Conservation (phyloP, 1,140 invertebrate species). For the Drosophila orosa region DNA sequence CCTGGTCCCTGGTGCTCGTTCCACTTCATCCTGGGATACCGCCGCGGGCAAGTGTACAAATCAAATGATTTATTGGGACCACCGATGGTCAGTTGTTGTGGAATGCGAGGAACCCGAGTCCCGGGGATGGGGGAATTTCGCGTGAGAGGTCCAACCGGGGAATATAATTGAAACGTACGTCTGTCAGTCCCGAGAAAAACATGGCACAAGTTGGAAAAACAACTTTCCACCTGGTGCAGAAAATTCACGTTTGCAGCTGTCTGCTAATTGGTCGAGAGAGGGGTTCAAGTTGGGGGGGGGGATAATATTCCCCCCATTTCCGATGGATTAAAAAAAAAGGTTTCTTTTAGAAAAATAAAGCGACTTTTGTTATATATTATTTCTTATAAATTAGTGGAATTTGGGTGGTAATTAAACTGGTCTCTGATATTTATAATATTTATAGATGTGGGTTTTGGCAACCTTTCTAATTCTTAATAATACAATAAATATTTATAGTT, state of each 20-base stretch:
- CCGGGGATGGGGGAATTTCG: slow-evolving; percentile 20
- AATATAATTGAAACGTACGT: slow-evolving; percentile 79
- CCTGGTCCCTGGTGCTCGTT: neutral
- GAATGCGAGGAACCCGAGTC: slow-evolving; percentile 53
- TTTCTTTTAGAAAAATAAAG: neutral
- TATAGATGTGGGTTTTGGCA: too few relatives aligned
- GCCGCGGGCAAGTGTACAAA: slow-evolving; percentile 66
- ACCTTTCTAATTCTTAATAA: too few relatives aligned
- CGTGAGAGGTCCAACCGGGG: slow-evolving; percentile 44
- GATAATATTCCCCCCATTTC: neutral
- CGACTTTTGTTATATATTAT: neutral
- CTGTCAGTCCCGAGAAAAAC: slow-evolving; percentile 24
- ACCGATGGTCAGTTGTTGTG: slow-evolving; percentile 38
- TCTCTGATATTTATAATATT: neutral
- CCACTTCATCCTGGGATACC: neutral
- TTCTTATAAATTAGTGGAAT: neutral
- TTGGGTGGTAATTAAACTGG: neutral
- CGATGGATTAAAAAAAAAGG: neutral
- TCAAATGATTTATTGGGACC: slow-evolving; percentile 82
- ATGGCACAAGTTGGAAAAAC: slow-evolving; percentile 8
- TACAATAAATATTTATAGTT: neutral
- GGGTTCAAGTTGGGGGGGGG: slow-evolving; percentile 8
- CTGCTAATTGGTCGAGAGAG: slow-evolving; percentile 34
- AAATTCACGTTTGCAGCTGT: slow-evolving; percentile 29
- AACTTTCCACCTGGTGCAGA: slow-evolving; percentile 39